phyloP scores from a whole-genome alignment of 2,797 vertebrate species.

The Rousettus madagascariensis region DNA sequence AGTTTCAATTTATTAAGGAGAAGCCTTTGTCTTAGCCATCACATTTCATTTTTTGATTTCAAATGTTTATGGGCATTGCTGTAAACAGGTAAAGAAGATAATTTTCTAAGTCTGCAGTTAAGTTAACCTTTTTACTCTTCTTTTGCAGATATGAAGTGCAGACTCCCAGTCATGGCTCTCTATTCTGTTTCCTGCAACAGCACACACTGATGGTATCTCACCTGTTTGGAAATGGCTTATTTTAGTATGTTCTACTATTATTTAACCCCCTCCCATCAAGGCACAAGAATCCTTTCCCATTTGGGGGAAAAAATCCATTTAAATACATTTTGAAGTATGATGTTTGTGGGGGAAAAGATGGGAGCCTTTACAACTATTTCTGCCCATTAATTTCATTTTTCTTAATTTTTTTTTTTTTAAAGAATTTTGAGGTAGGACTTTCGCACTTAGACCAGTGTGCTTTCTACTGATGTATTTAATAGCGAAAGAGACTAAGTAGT shows the following conservation, averaged over 20 bases:
- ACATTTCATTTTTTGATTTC: slow-evolving; percentile 21
- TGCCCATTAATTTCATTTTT: background rate
- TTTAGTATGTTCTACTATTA: slow-evolving; percentile 45
- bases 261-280: background rate
- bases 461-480: slow-evolving; percentile 54
- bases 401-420: background rate
- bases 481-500: slow-evolving; percentile 46
- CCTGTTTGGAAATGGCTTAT: slow-evolving; percentile 50
- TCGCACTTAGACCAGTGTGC: slow-evolving; percentile 33
- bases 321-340: background rate
- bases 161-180: slow-evolving; percentile 49
- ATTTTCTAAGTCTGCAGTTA: background rate
- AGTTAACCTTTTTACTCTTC: slow-evolving; percentile 61
- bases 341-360: background rate
- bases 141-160: slow-evolving; percentile 76
- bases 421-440: background rate
- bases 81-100: slow-evolving; percentile 16
- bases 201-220: slow-evolving; percentile 68
- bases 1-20: background rate
- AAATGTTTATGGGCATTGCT: background rate
- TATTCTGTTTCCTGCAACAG: slow-evolving; percentile 76
- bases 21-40: background rate
- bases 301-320: slow-evolving; percentile 5
- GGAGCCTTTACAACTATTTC: background rate
- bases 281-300: background rate